Base-by-base conservation (phyloP, 2,888 invertebrate species). In the Lasioglossum figueresi region DNA sequence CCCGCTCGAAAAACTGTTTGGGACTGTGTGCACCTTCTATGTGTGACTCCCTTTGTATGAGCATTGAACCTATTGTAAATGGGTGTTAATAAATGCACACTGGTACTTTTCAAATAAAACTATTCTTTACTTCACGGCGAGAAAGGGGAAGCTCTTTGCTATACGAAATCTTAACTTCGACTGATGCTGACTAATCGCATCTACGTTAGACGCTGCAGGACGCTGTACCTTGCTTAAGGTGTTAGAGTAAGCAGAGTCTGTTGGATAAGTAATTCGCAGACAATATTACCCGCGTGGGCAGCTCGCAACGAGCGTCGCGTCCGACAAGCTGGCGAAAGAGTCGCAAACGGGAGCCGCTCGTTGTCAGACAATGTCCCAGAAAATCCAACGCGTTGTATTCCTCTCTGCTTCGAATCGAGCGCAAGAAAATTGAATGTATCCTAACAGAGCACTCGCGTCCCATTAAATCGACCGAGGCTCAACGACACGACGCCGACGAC, bases 391-490 rank as follows among this genome's bases (percentile, higher is more conserved):
- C 23, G 52, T n/a, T 16, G 19, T 23, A 43, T 63, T 68, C 63
- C 27, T 37, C n/a, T 14, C 37, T 27, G n/a, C 19, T 4, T 27
- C 27, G 37, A 37, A 68, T 34, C n/a, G 31, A 82, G 63, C 45
- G 34, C 31, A 45, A 66, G 66, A 76, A 66, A 63, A 74, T 75
- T 31, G 45, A 71, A 80, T 80, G 23, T 52, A 59, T 80, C 59
- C 70, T 19, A 70, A 16, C 37, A 19, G 82, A 75, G 45, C 59
- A 70, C 34, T 74, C 74, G 79, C 45, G 82, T 74, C 59, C 56
- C 68, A 80, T 83, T 83, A 83, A 80, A 80, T 80, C 81, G 74
- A 52, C 48, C 71, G 23, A n/a, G 8, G 52, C 52, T 23, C 52
- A 19, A 52, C 52, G 52, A 52, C 48, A 6, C 48, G 23, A 48